These are phyloP conservation scores for Poeciliopsis presidionis DNA, from an alignment of 2,797 vertebrate species.

Conservation along the genomic window DNA sequence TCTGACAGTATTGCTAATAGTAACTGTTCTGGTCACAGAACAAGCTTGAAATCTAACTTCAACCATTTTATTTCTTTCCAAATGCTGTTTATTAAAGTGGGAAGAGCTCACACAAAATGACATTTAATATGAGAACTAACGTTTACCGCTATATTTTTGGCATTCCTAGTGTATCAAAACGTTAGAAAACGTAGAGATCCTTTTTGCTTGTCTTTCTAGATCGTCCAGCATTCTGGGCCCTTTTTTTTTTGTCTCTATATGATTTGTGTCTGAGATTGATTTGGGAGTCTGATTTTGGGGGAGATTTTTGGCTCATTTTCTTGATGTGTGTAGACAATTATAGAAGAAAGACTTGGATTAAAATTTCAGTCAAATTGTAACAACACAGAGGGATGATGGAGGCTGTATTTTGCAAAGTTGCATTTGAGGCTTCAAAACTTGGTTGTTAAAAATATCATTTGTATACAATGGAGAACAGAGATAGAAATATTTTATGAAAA, in stretches of 20 bases:
- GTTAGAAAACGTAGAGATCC: background rate
- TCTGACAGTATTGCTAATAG: background rate
- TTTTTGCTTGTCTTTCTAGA: background rate
- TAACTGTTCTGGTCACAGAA: background rate
- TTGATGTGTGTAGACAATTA: no score
- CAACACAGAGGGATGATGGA: no score
- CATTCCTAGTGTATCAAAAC: background rate
- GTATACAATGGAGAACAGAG: no score
- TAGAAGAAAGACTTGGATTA: no score
- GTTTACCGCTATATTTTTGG: background rate
- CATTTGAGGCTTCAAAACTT: no score
- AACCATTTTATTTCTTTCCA: no score
- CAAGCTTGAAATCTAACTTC: background rate
- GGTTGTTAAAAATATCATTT: no score
- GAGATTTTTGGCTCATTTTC: no score
- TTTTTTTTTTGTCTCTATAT: background rate
- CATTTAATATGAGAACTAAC: background rate
- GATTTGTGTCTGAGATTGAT: background rate
- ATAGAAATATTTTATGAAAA: no score
- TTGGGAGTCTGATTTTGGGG: background rate
- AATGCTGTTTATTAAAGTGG: background rate
- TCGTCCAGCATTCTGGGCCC: background rate
- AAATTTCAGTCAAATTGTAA: no score
- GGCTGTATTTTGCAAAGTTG: no score
- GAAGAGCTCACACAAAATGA: background rate